These are phyloP conservation scores for Pemphredon lugubris DNA, from an alignment of 2,888 invertebrate genomes.

Conservation along the genomic window DNA sequence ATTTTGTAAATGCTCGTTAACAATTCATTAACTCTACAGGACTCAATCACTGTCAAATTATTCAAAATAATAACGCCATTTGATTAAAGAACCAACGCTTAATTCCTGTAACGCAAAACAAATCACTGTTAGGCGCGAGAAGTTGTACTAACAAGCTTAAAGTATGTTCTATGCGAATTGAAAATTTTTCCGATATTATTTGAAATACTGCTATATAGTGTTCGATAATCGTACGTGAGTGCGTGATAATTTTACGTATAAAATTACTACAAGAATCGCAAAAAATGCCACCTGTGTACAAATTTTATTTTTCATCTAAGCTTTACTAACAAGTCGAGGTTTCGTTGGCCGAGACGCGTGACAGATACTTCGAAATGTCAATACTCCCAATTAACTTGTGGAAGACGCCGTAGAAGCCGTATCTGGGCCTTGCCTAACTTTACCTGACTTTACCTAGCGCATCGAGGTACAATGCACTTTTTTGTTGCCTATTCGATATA, in stretches of 20 bases:
- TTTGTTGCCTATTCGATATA: not conserved
- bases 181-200: conserved; percentile 10
- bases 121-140: conserved; percentile 4
- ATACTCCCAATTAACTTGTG: conserved; percentile 27
- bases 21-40: too few relatives aligned
- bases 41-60: too few relatives aligned
- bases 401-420: conserved; percentile 1
- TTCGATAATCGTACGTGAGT: not conserved
- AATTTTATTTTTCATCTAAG: conserved; percentile 12
- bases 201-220: not conserved
- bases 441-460: too few relatives aligned
- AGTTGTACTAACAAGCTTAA: not conserved
- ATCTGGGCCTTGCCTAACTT: not conserved
- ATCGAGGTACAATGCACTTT: not conserved
- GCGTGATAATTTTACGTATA: not conserved
- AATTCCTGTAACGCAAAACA: conserved; percentile 8
- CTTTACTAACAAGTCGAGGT: not conserved
- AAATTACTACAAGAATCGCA: not conserved
- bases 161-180: not conserved
- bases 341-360: too few relatives aligned
- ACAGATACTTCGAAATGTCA: conserved; percentile 23
- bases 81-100: too few relatives aligned
- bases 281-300: not conserved
- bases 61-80: too few relatives aligned
- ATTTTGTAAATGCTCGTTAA: too few relatives aligned